A percentile compares a stretch with the other conserved stretches of the same genome.
phyloP scores from a whole-genome alignment of 2,888 invertebrate genomes.

The Chymomyza procnemis region DNA sequence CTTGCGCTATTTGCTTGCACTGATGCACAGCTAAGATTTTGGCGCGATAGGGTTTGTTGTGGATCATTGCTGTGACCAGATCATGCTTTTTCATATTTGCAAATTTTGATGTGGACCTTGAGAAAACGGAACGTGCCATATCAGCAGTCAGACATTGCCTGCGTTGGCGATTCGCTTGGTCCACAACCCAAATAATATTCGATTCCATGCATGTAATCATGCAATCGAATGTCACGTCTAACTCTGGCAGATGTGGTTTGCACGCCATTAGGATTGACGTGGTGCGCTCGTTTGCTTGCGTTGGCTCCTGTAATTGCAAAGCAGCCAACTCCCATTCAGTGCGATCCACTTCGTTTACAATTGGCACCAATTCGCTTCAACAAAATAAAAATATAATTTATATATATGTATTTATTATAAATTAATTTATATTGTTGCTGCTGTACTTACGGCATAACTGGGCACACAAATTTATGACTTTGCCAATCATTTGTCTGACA shows the following conservation, averaged over 20 bases:
- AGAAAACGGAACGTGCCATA: slow-evolving; percentile 9
- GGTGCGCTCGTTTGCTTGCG: no score
- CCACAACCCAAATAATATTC: slow-evolving; percentile 43
- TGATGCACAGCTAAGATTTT: slow-evolving; percentile 19
- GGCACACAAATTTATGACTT: slow-evolving; percentile 36
- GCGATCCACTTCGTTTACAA: no score
- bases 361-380: not conserved
- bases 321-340: not conserved
- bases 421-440: not conserved
- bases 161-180: slow-evolving; percentile 1
- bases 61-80: slow-evolving; percentile 21
- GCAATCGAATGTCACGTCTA: slow-evolving; percentile 30
- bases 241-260: slow-evolving; percentile 11
- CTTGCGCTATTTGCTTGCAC: slow-evolving; percentile 1
- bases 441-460: slow-evolving; percentile 47
- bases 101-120: slow-evolving; percentile 1
- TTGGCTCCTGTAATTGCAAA: not conserved
- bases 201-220: slow-evolving; percentile 25
- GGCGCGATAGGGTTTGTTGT: slow-evolving; percentile 29
- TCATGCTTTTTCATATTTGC: slow-evolving; percentile 16
- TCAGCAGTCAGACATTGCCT: slow-evolving; percentile 16
- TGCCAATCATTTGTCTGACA: slow-evolving; percentile 54
- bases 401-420: not conserved
- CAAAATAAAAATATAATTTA: not conserved
- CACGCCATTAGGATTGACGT: slow-evolving; percentile 30